These are phyloP conservation scores for Phania funesta DNA, from an alignment of 2,888 invertebrate genomes.

Conservation along the genomic window DNA sequence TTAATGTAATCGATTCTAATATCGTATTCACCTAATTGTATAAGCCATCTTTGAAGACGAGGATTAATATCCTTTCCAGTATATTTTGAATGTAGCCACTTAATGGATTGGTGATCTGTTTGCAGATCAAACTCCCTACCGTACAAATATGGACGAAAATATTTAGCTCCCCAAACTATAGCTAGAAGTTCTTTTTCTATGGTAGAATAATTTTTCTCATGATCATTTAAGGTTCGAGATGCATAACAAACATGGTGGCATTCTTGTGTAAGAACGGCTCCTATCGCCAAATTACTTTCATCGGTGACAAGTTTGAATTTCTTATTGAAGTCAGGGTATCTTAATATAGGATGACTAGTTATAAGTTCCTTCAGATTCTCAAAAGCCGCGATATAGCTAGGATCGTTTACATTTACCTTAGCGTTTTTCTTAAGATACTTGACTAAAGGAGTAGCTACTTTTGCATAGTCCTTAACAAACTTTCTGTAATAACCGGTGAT, in stretches of 20 bases:
- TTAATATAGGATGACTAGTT: constrained; percentile 29
- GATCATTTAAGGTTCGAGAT: constrained; percentile 63
- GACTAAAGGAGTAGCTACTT: too few relatives aligned
- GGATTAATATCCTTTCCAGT: constrained; percentile 68
- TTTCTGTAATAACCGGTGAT: constrained; percentile 56
- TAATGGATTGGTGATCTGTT: constrained; percentile 72
- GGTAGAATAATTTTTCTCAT: constrained; percentile 69
- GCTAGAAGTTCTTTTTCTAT: constrained; percentile 75
- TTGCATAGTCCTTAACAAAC: constrained; percentile 12
- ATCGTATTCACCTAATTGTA: too few relatives aligned
- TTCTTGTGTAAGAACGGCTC: constrained; percentile 24
- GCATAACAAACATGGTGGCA: background rate
- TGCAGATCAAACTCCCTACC: constrained; percentile 71
- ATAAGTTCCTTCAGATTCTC: background rate
- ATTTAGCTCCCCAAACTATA: constrained; percentile 69
- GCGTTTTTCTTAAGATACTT: background rate
- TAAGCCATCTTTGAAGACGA: background rate
- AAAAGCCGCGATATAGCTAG: background rate
- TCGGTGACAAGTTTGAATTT: constrained; percentile 34
- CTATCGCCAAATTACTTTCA: constrained; percentile 40
- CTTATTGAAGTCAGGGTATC: constrained; percentile 1
- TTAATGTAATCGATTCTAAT: too few relatives aligned
- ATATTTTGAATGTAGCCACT: constrained; percentile 63
- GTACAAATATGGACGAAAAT: constrained; percentile 72
- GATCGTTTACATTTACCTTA: constrained; percentile 2